These are phyloP conservation scores for Agrochola litura DNA, from an alignment of 2,888 invertebrate species.

Conservation along the genomic window DNA sequence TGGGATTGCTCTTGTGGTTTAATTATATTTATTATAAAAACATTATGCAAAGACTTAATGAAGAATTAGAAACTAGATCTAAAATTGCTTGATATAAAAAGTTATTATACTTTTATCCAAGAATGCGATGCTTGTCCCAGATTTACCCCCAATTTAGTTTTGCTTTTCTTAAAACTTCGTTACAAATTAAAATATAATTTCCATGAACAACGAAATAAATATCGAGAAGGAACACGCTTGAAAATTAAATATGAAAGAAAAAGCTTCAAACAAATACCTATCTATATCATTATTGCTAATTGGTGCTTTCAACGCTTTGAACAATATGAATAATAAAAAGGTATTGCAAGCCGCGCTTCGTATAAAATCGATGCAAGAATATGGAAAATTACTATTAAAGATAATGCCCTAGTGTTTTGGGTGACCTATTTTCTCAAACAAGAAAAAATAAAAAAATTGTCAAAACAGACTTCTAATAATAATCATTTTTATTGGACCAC, in stretches of 20 bases:
- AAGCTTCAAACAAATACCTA: conserved; percentile 39
- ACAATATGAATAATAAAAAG: conserved; percentile 32
- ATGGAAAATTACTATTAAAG: background rate
- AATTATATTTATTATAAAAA: conserved; percentile 53
- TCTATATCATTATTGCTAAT: conserved; percentile 57
- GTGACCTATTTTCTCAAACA: background rate
- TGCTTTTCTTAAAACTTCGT: conserved; percentile 66
- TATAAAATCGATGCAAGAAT: conserved; percentile 8
- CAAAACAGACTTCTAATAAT: background rate
- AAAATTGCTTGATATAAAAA: conserved; percentile 72
- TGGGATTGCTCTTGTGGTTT: conserved; percentile 75
- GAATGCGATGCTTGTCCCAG: conserved; percentile 82
- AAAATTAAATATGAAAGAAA: conserved; percentile 30
- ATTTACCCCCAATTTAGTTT: conserved; percentile 71
- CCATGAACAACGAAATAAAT: conserved; percentile 1
- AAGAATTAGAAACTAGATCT: conserved; percentile 66
- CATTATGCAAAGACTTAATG: conserved; percentile 59
- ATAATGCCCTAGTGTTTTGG: background rate
- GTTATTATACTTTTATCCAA: conserved; percentile 73
- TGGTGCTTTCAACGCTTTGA: conserved; percentile 62
- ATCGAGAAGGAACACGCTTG: conserved; percentile 38
- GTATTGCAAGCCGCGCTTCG: conserved; percentile 1
- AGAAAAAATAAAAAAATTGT: background rate
- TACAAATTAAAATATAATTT: conserved; percentile 20
- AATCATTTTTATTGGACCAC: background rate